Evolutionary conservation across 2,888 invertebrate species (phyloP), one percentile per base, ranked within the genome.

Genomic region (Acanthacorydalis orientalis): DNA sequence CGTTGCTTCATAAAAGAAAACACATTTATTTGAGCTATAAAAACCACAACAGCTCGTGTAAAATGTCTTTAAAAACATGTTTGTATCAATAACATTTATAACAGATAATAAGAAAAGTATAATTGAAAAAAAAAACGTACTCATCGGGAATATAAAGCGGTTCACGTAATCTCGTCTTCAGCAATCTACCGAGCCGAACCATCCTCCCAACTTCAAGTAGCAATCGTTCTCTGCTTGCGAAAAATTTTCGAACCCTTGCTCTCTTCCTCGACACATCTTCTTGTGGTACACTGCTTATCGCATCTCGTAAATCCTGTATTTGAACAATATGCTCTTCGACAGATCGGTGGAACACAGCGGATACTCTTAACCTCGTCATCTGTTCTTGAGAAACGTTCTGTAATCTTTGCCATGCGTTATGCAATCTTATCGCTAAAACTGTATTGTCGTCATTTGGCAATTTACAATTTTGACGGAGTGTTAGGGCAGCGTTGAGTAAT

Each of bases 331-430:
- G 78, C 61, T 80, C 73, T 54, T 74, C 74, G 31, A 74, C 71
- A 49, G 80, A 81, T 51, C 81, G 72, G 60, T 84, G 78, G 59
- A 85, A 86, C 51, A 84, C 81, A 8, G 81, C 78, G 3, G 81
- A 81, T 34, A 84, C 83, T 51, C 82, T 72, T 23, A 85, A 66
- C 16, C 85, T 70, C 2, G 83, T 83, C 68, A 83, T 75, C 59
- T 83, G 80, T 64, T 85, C 84, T 62, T 82, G 80, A 52, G 79
- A 77, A 50, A 82, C 77, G 40, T 73, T 71, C 51, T 80, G 72
- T 42, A 85, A 70, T 50, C 75, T 71, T 54, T 75, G 74, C 85
- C 85, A 86, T 9, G 76, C 76, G 54, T 72, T 70, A 49, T 77
- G 72, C 54, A 86, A 64, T 56, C 70, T 68, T 52, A 72, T 65